phyloP scores from a whole-genome alignment of 2,888 invertebrate genomes.

The Spilosoma lubricipeda region DNA sequence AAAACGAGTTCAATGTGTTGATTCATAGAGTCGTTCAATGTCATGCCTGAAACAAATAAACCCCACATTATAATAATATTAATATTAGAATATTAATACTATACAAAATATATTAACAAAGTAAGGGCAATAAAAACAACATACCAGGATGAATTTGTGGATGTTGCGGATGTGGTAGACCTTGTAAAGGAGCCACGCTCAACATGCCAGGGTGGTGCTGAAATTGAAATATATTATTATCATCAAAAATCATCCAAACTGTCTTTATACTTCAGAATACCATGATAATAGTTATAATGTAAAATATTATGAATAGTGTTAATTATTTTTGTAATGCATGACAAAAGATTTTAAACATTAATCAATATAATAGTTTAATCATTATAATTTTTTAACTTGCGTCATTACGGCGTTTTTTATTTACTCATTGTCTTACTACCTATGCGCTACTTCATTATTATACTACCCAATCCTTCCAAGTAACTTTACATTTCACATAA shows the following conservation, averaged over 20 bases:
- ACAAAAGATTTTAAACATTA: no score
- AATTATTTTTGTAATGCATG: no score
- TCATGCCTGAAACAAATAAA: slow-evolving; percentile 75
- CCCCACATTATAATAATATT: no score
- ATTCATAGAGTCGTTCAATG: slow-evolving; percentile 85
- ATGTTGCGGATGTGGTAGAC: slow-evolving; percentile 85
- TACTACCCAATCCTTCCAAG: no score
- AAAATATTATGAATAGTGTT: no score
- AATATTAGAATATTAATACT: not conserved
- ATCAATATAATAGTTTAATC: no score
- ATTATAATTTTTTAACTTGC: no score
- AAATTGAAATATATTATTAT: slow-evolving; percentile 52
- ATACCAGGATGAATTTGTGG: slow-evolving; percentile 83
- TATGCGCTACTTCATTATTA: no score
- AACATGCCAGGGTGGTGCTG: slow-evolving; percentile 85
- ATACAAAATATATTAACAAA: not conserved
- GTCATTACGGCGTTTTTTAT: no score
- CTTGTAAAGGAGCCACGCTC: slow-evolving; percentile 80
- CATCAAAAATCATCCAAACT: slow-evolving; percentile 8
- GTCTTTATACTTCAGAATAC: not conserved
- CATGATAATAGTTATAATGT: not conserved
- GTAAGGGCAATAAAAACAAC: slow-evolving; percentile 29
- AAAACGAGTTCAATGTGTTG: slow-evolving; percentile 84
- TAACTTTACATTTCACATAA: no score
- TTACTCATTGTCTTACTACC: no score